Percentiles rank a stretch among this genome's conserved stretches.
These are phyloP conservation scores for Cordylochernes scorpioides DNA, from an alignment of 2,888 invertebrate genomes.

Conservation along the genomic window DNA sequence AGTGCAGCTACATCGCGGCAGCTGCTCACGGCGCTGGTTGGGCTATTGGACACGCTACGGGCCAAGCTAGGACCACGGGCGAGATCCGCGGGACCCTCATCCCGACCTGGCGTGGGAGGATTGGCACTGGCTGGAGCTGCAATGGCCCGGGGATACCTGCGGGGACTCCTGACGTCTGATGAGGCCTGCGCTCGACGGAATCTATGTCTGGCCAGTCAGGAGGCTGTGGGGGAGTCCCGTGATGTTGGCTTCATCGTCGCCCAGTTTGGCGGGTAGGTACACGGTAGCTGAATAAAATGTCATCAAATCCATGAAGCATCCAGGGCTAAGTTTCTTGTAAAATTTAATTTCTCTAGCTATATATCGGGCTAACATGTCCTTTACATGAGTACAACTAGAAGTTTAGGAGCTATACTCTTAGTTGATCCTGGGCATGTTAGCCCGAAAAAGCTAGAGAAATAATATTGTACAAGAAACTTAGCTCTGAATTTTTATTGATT, in stretches of 20 bases:
- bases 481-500: no score
- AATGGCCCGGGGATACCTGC: constrained; percentile 52
- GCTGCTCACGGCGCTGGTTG: constrained; percentile 9
- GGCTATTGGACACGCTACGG: constrained; percentile 52
- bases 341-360: no score
- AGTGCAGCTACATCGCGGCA: constrained; percentile 10
- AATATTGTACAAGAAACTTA: no score
- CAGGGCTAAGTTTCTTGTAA: no score
- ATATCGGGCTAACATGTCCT: no score
- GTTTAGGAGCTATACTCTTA: no score
- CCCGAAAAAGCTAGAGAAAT: no score
- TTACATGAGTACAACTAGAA: no score
- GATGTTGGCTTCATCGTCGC: constrained; percentile 48
- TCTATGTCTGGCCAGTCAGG: constrained; percentile 60
- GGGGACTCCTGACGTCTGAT: constrained; percentile 41
- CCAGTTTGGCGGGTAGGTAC: constrained; percentile 73
- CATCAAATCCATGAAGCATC: no score
- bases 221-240: constrained; percentile 49
- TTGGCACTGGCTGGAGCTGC: constrained; percentile 60
- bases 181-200: constrained; percentile 60
- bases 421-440: no score
- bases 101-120: constrained; percentile 47
- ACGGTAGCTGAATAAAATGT: no score
- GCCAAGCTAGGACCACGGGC: constrained; percentile 62
- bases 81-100: constrained; percentile 53